Evolutionary conservation across 2,113 vertebrate species (phyloP).

Genomic region (Tichodroma muraria): DNA sequence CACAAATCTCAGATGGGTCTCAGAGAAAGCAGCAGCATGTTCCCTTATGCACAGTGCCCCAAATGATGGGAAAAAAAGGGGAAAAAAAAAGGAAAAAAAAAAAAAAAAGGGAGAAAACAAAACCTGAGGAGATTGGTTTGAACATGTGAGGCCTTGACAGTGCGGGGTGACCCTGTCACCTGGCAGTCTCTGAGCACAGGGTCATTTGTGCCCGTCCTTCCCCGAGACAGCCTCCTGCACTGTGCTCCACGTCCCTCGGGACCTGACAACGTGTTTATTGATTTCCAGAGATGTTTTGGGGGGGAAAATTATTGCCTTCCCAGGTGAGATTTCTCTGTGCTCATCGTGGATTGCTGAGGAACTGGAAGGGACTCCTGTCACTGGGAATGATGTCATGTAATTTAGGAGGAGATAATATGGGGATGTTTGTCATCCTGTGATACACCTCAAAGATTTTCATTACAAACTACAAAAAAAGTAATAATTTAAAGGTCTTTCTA

Average conservation of each 20-base stretch:
- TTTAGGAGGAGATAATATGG: neutral
- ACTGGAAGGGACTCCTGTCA: neutral
- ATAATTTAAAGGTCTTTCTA: neutral
- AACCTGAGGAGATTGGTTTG: neutral
- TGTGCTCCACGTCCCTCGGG: neutral
- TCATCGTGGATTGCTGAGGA: neutral
- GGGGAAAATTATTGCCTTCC: neutral
- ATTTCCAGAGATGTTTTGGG: neutral
- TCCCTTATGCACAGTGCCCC: neutral
- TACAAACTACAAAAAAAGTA: neutral
- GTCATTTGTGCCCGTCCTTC: accelerated
- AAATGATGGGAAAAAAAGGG: neutral
- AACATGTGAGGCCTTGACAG: neutral
- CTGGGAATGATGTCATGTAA: neutral
- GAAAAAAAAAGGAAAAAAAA: too few species aligned
- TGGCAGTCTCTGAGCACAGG: neutral
- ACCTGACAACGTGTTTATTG: neutral
- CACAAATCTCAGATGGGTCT: neutral
- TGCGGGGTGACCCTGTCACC: neutral
- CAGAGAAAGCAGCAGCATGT: neutral
- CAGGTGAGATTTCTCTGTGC: neutral
- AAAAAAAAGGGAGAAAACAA: neutral
- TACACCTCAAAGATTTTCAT: neutral
- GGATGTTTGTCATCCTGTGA: neutral
- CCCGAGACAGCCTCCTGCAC: neutral